Conservation (phyloP, 2,113 vertebrate genomes). For the Tragulus kanchil region DNA sequence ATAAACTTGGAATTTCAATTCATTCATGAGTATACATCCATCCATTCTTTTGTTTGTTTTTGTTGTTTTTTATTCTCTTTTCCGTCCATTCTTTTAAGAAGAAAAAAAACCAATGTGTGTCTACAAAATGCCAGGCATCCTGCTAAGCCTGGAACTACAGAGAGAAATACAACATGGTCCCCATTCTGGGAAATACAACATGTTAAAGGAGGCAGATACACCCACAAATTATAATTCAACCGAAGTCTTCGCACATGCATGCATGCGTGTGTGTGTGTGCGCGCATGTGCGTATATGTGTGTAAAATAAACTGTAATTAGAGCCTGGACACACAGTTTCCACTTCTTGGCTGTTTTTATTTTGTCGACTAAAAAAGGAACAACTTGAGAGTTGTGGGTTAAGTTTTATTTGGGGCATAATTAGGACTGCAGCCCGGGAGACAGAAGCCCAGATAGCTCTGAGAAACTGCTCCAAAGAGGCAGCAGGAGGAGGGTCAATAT, state of each 20-base stretch:
- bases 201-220: rapidly evolving
- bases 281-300: not conserved
- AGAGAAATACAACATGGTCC: not conserved
- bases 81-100: not conserved
- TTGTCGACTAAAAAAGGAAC: not conserved
- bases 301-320: not conserved
- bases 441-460: too few relatives aligned
- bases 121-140: not conserved
- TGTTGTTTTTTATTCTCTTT: too few relatives aligned
- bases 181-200: rapidly evolving
- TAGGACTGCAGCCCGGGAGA: too few relatives aligned
- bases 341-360: not conserved
- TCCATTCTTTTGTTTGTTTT: not conserved
- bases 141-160: not conserved
- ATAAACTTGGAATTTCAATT: not conserved
- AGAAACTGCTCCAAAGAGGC: too few relatives aligned
- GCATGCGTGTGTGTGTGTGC: too few relatives aligned
- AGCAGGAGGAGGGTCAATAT: too few relatives aligned
- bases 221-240: not conserved
- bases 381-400: too few relatives aligned
- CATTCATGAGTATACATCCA: not conserved
- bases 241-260: rapidly evolving
- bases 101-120: not conserved
- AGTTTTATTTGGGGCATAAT: too few relatives aligned
- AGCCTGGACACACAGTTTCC: not conserved